Percentiles rank a stretch among this genome's conserved stretches.
phyloP scores from a whole-genome alignment of 1,140 invertebrate species.

The Neodiprion pinetum region DNA sequence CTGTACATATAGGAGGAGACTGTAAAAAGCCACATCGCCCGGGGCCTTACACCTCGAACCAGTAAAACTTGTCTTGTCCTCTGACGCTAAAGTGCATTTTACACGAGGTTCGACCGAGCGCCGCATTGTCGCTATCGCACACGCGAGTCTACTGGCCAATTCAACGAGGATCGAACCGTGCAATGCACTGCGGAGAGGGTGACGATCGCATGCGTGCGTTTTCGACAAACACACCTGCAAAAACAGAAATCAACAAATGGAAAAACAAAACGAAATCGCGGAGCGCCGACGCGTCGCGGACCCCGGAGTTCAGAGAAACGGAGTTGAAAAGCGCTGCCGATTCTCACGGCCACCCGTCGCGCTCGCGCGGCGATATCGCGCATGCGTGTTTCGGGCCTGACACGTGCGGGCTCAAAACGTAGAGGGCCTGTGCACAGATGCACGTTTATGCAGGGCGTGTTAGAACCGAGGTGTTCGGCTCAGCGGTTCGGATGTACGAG shows the following conservation, averaged over 20 bases:
- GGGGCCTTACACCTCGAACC: constrained; percentile 59
- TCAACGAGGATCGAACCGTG: not conserved
- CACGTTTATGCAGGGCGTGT: too few species aligned
- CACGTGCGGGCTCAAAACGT: not conserved
- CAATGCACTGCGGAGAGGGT: not conserved
- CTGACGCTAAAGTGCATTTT: constrained; percentile 41
- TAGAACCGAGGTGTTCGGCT: too few species aligned
- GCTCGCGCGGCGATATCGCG: not conserved
- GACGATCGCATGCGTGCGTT: not conserved
- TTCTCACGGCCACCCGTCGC: not conserved
- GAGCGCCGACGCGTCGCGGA: not conserved
- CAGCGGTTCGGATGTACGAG: too few species aligned
- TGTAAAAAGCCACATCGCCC: constrained; percentile 54
- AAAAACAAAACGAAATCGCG: too few species aligned
- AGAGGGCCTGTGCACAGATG: not conserved
- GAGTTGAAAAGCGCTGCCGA: not conserved
- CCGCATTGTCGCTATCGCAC: not conserved
- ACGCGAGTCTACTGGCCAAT: not conserved
- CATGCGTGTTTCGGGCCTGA: not conserved
- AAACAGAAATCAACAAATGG: too few species aligned
- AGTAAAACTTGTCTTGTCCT: constrained; percentile 58
- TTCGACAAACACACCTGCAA: too few species aligned
- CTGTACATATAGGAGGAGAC: constrained; percentile 29
- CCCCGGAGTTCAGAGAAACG: not conserved
- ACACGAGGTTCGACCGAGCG: constrained; percentile 12